A percentile compares a stretch with the other conserved stretches of the same genome.
These are phyloP conservation scores for Gastrophryne carolinensis DNA, from an alignment of 2,797 vertebrate genomes.

Conservation along the genomic window DNA sequence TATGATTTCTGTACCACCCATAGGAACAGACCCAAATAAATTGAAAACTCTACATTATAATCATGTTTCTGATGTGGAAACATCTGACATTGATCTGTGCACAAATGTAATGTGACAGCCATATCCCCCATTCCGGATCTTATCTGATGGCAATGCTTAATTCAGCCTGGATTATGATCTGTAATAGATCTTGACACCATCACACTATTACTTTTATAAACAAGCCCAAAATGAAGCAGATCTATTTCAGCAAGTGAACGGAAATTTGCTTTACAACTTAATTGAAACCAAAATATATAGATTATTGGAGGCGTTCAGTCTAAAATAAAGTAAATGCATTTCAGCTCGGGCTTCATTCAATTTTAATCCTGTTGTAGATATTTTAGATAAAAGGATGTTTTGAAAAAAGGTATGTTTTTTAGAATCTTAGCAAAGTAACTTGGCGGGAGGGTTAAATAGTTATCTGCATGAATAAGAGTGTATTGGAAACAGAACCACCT, in stretches of 20 bases:
- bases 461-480: too few species aligned
- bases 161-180: slow-evolving; percentile 39
- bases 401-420: neutral
- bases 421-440: neutral
- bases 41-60: slow-evolving; percentile 8
- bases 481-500: too few species aligned
- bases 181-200: slow-evolving; percentile 43
- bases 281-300: slow-evolving; percentile 54
- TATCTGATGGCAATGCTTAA: slow-evolving; percentile 46
- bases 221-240: slow-evolving; percentile 45
- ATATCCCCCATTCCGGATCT: slow-evolving; percentile 35
- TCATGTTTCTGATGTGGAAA: slow-evolving; percentile 15
- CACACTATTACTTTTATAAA: slow-evolving; percentile 44
- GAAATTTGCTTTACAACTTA: slow-evolving; percentile 49
- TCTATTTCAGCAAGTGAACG: slow-evolving; percentile 39
- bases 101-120: slow-evolving; percentile 45
- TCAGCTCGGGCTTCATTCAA: neutral
- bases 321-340: slow-evolving; percentile 22
- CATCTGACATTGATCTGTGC: slow-evolving; percentile 46
- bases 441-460: too few species aligned
- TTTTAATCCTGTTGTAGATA: neutral
- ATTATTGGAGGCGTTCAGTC: slow-evolving; percentile 38
- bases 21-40: neutral
- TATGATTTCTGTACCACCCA: neutral
- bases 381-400: too few species aligned